Base-by-base conservation (phyloP, 1,140 invertebrate genomes). In the Hormaphis cornu region DNA sequence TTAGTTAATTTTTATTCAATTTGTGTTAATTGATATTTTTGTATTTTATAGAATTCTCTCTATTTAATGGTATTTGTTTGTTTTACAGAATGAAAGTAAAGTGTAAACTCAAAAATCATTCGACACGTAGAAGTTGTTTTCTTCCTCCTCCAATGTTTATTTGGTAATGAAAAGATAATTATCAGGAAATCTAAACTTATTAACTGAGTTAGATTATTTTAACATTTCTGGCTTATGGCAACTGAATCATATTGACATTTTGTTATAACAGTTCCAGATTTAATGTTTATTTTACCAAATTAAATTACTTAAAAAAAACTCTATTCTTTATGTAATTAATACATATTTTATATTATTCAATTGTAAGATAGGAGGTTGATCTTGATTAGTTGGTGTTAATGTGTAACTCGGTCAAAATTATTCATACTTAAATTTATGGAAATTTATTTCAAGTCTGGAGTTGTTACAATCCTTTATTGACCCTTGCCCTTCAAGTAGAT, bases 31-130 rank as follows among this genome's bases (percentile, higher is more conserved):
- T 63, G 40, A 33, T 33, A 30, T 61, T 40, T 7, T 10, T 8
- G 28, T 66, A 6, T 30, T 5, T 50, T 48, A 50, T 16, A 14
- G 44, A 66, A 35, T 22, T 48, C 28, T 66, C 50, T 22, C 40
- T 22, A 48, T 66, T 24, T 66, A 66, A 66, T 35, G 14, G 20
- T 66, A 50, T 66, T 66, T 66, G 61, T 66, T 66, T 66, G 28
- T 66, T 61, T 66, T 66, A 8, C 61, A 66, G 61, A 66, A 66
- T 35, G 61, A 66, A 66, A 48, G 44, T 18, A 50, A 24, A 66
- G 12, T 66, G n/a, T n/a, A n/a, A n/a, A n/a, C n/a, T n/a, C 18
- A 66, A 66, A 58, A 66, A 66, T 50, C 44, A 28, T 50, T 50
- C 44, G n/a, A 66, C 61, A 10, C 28, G 16, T 66, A 66, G 61